A percentile compares a stretch with the other conserved stretches of the same genome.
phyloP scores from a whole-genome alignment of 2,888 invertebrate species.

The Spatulosminthurus flaviceps region DNA sequence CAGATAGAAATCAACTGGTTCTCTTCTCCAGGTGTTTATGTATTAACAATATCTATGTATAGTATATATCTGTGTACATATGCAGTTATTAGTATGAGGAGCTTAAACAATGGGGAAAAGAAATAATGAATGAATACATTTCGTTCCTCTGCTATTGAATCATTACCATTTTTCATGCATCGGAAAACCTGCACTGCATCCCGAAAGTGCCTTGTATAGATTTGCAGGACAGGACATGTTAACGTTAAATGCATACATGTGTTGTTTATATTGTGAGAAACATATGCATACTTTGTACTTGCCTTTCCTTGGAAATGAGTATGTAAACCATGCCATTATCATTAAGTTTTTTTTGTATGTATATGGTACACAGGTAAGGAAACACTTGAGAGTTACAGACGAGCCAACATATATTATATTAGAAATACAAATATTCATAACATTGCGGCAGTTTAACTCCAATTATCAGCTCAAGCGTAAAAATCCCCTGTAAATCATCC shows the following conservation, averaged over 20 bases:
- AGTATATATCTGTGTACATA: no score
- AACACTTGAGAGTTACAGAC: background rate
- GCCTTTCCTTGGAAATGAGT: no score
- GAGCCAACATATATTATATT: no score
- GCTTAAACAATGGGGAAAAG: background rate
- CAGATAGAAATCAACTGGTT: conserved; percentile 38
- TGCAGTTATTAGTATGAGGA: conserved; percentile 4
- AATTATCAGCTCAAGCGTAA: background rate
- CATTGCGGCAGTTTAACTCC: background rate
- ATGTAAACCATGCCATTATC: background rate
- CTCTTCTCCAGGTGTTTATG: conserved; percentile 28
- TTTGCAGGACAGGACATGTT: background rate
- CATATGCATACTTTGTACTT: no score
- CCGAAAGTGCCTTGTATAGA: background rate
- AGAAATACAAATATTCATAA: background rate
- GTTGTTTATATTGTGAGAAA: no score
- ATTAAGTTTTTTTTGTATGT: background rate
- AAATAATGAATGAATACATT: conserved; percentile 38
- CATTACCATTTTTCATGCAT: background rate
- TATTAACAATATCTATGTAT: no score
- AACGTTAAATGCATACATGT: background rate
- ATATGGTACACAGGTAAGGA: no score
- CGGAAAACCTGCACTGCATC: background rate
- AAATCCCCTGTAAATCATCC: background rate
- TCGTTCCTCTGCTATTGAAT: background rate